Conservation (phyloP, 2,797 vertebrate species). For the Acanthis flammea region DNA sequence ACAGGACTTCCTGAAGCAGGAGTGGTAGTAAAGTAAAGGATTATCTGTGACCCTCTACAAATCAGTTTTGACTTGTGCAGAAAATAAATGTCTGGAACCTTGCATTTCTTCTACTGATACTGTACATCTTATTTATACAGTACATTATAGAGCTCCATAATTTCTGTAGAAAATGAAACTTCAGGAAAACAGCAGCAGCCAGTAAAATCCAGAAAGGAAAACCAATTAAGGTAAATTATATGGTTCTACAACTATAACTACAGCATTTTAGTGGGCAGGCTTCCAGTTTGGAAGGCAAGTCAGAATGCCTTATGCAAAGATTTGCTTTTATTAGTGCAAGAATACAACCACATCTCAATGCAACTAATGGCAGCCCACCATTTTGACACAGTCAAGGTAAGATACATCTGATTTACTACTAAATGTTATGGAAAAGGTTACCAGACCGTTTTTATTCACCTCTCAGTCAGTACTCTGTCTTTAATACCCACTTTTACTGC, state of each 20-base stretch:
- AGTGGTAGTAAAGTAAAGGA: not conserved
- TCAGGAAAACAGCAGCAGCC: not conserved
- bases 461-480: not conserved
- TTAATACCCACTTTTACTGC: not conserved
- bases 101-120: not conserved
- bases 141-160: not conserved
- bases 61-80: not conserved
- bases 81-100: not conserved
- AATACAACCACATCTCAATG: not conserved
- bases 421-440: not conserved
- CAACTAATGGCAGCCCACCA: not conserved
- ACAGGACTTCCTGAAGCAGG: not conserved
- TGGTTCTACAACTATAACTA: not conserved
- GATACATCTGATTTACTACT: not conserved
- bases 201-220: conserved; percentile 11
- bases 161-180: not conserved
- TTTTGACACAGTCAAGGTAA: not conserved
- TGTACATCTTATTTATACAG: not conserved
- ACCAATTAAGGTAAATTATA: not conserved
- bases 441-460: not conserved
- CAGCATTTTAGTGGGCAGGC: not conserved
- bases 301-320: not conserved
- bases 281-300: not conserved
- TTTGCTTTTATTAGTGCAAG: not conserved
- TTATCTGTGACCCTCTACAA: not conserved